Percentiles rank a stretch among this genome's conserved stretches.
phyloP scores from a whole-genome alignment of 2,797 vertebrate genomes.

The Pampus argenteus region DNA sequence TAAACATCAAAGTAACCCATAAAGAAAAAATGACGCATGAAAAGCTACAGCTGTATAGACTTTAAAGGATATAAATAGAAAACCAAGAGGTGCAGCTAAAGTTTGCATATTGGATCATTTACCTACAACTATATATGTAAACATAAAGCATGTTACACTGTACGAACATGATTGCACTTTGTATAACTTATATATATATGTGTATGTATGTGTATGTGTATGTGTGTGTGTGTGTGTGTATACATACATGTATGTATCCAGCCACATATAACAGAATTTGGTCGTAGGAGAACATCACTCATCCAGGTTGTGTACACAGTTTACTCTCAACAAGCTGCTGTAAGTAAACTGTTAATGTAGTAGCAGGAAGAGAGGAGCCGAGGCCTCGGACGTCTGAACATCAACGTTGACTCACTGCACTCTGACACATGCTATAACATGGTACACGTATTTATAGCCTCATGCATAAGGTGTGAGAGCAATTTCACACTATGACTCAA shows the following conservation, averaged over 20 bases:
- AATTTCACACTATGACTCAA: no score
- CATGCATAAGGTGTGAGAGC: not conserved
- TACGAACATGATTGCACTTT: no score
- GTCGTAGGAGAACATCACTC: no score
- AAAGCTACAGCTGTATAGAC: not conserved
- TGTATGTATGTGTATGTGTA: no score
- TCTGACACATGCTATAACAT: no score
- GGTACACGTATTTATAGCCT: not conserved
- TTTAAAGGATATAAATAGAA: slow-evolving; percentile 12
- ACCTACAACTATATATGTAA: not conserved
- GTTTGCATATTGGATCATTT: slow-evolving; percentile 27
- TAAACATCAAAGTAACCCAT: not conserved
- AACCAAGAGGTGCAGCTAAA: not conserved
- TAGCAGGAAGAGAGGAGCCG: not conserved
- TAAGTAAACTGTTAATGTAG: slow-evolving; percentile 55
- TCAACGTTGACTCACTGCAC: no score
- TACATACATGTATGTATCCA: no score
- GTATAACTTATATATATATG: no score
- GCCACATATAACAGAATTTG: no score
- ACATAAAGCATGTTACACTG: not conserved
- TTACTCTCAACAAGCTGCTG: slow-evolving; percentile 54
- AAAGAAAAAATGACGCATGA: not conserved
- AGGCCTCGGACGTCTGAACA: not conserved
- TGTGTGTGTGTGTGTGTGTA: no score
- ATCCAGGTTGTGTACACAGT: slow-evolving; percentile 53